Percentiles rank a stretch among this genome's conserved stretches.
These are phyloP conservation scores for Odontamblyopus lacepedii DNA, from an alignment of 2,797 vertebrate species.

Conservation along the genomic window DNA sequence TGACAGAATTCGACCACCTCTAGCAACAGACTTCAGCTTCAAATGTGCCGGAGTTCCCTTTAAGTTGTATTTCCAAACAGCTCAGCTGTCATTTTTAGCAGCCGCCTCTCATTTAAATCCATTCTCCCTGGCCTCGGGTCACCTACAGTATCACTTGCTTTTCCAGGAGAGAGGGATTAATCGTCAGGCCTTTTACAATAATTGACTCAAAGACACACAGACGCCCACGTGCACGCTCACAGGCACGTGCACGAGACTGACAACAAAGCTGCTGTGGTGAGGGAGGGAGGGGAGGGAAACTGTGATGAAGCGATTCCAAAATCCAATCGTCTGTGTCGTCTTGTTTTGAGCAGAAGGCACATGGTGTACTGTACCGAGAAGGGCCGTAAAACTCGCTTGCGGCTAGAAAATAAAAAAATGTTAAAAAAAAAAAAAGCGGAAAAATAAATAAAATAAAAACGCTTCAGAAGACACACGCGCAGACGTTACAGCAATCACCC, in stretches of 20 bases:
- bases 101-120: neutral
- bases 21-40: too few species aligned
- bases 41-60: too few species aligned
- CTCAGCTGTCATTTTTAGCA: too few species aligned
- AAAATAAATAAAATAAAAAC: constrained; percentile 70
- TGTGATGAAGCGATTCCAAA: constrained; percentile 89
- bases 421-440: neutral
- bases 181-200: constrained; percentile 73
- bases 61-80: too few species aligned
- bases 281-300: constrained; percentile 54
- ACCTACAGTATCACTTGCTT: constrained; percentile 71
- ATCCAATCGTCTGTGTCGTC: constrained; percentile 87
- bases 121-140: neutral
- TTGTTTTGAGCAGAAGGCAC: constrained; percentile 88
- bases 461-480: constrained; percentile 86
- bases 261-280: constrained; percentile 82
- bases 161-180: constrained; percentile 80
- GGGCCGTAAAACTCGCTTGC: constrained; percentile 88
- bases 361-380: constrained; percentile 93
- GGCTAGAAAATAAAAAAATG: constrained; percentile 19
- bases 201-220: constrained; percentile 59
- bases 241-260: constrained; percentile 82
- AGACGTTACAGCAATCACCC: constrained; percentile 91
- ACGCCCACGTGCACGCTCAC: constrained; percentile 35
- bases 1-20: too few species aligned